These are phyloP conservation scores for Platichthys stellatus DNA, from an alignment of 2,113 vertebrate species.

Conservation along the genomic window DNA sequence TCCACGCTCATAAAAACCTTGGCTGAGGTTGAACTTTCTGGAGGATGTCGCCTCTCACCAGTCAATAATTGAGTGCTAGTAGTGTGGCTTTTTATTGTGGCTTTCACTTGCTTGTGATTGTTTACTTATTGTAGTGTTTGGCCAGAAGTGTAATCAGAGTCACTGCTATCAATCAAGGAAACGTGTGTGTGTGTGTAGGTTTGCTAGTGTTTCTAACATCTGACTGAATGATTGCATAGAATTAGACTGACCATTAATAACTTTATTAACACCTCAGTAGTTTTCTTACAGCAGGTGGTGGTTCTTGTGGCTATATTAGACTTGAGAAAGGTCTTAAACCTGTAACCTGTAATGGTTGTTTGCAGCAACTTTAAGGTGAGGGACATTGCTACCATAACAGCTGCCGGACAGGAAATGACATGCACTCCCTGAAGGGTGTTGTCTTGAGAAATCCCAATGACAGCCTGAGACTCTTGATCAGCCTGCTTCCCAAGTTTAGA, in stretches of 20 bases:
- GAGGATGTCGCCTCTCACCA: background rate
- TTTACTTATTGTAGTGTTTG: background rate
- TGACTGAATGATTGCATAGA: background rate
- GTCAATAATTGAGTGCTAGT: background rate
- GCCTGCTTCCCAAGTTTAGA: conserved; percentile 42
- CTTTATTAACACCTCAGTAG: conserved; percentile 1
- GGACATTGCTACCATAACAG: conserved; percentile 32
- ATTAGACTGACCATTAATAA: background rate
- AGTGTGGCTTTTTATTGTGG: background rate
- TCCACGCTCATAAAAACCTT: conserved; percentile 31
- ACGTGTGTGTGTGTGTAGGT: background rate
- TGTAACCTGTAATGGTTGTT: conserved; percentile 31
- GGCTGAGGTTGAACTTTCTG: conserved; percentile 28
- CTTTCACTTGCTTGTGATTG: conserved; percentile 3
- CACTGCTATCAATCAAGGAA: conserved; percentile 16
- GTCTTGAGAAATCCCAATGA: conserved; percentile 27
- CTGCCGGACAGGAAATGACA: conserved; percentile 53
- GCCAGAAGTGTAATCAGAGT: conserved; percentile 2
- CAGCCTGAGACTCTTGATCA: conserved; percentile 43
- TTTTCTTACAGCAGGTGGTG: conserved; percentile 5
- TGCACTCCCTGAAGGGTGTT: conserved; percentile 42
- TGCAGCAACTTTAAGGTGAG: conserved; percentile 30
- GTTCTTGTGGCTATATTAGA: conserved; percentile 5
- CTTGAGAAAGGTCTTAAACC: background rate
- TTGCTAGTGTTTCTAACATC: background rate